Percentiles rank a stretch among this genome's conserved stretches.
These are phyloP conservation scores for Trichopoda pennipes DNA, from an alignment of 2,888 invertebrate species.

Conservation along the genomic window DNA sequence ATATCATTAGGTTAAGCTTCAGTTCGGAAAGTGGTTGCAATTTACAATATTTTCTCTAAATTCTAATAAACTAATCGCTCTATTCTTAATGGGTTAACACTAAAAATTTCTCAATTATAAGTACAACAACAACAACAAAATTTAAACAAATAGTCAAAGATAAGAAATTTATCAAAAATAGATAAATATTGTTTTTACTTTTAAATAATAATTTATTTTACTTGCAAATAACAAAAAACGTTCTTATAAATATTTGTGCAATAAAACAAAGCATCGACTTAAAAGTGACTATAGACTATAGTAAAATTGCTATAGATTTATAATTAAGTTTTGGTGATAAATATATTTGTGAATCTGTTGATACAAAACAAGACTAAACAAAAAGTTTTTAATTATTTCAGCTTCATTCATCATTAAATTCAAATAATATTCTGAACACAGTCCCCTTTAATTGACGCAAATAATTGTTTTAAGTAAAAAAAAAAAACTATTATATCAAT, in stretches of 20 bases:
- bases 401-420: constrained; percentile 37
- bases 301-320: constrained; percentile 15
- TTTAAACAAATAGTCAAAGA: constrained; percentile 15
- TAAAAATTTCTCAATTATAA: constrained; percentile 16
- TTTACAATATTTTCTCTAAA: no score
- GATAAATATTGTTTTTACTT: no score
- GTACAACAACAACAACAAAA: not conserved
- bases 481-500: not conserved
- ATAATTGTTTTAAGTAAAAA: constrained; percentile 3
- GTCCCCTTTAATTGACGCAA: not conserved
- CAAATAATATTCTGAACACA: not conserved
- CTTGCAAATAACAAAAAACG: not conserved
- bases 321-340: constrained; percentile 8
- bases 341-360: not conserved
- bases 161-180: constrained; percentile 38
- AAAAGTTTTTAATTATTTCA: not conserved
- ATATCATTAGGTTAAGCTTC: no score
- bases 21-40: no score
- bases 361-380: not conserved
- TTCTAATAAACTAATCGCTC: not conserved
- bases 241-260: not conserved
- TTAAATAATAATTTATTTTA: not conserved
- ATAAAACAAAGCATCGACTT: constrained; percentile 28
- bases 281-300: not conserved
- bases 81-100: constrained; percentile 8